Evolutionary conservation across 2,113 vertebrate species (phyloP), one percentile per base, ranked within the genome.

Genomic region (Sylvilagus bachmani): DNA sequence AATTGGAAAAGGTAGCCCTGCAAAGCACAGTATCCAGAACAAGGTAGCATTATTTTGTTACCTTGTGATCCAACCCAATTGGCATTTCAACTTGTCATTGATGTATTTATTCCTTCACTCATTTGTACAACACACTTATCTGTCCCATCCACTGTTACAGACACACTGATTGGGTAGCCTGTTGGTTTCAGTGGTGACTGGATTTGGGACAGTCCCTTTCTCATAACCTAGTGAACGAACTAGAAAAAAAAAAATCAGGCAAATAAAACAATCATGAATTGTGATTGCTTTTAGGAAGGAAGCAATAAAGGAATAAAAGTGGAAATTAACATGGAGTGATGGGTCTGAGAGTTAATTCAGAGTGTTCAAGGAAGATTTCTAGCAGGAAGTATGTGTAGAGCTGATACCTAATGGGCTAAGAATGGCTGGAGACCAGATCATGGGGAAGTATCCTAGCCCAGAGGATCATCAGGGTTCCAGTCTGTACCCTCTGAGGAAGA

Each of bases 81-180:
- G 6, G 11, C 13, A 49, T 86, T 94, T 75, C 14, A 38, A 64
- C 71, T 71, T 88, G 66, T 77, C 62, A 77, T 82, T 67, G 84
- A 74, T 69, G 81, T 49, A 66, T 53, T 81, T 25, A 74, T 33
- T 79, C 24, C 61, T 9, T 94, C 58, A 38, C 1, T 89, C 10
- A 44, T 80, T 58, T 16, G 55, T 58, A 2, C 3, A 38, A 31
- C 10, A 38, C 10, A 2, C 38, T 9, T 69, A 31, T 22, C 58
- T 77, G 6, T 38, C 31, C 24, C 49, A 61, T 81, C 51, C 27
- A 33, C 25, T 78, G 36, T 58, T 4, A 11, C 19, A 29, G 27
- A 51, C 38, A 70, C 31, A 33, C 67, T 88, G 36, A 70, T 89
- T 74, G 71, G 55, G 12, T 58, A 58, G 14, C 19, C 49, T 33